Percentiles rank a stretch among this genome's conserved stretches.
phyloP scores from a whole-genome alignment of 2,888 invertebrate species.

The Cybosia mesomella region DNA sequence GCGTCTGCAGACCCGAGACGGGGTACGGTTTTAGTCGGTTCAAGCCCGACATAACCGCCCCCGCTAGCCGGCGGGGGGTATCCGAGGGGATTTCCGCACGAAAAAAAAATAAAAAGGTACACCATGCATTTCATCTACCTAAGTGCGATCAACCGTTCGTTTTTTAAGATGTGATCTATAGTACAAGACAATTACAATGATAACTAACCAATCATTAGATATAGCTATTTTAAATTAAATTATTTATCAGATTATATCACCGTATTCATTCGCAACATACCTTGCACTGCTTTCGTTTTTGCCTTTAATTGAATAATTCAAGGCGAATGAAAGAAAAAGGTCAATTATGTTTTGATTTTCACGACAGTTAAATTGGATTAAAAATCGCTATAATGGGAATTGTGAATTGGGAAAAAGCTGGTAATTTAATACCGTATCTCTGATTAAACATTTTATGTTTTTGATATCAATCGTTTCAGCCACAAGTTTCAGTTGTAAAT shows the following conservation, averaged over 20 bases:
- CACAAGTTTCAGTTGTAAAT: background rate
- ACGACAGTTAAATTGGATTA: background rate
- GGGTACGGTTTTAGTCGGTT: too few species aligned
- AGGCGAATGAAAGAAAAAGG: background rate
- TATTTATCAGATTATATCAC: background rate
- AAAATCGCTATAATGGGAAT: background rate
- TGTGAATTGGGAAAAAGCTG: background rate
- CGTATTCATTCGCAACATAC: background rate
- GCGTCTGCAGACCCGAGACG: too few species aligned
- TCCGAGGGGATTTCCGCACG: too few species aligned
- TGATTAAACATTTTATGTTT: background rate
- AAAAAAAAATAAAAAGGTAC: too few species aligned
- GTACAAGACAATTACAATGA: background rate
- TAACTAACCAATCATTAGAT: background rate
- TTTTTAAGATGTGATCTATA: conserved; percentile 1
- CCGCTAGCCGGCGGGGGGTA: too few species aligned
- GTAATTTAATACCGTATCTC: background rate
- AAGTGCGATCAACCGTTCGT: background rate
- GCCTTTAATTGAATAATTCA: background rate
- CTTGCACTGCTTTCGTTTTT: background rate
- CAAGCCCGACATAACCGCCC: too few species aligned
- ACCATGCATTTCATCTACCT: background rate
- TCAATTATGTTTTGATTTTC: background rate
- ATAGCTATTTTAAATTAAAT: background rate
- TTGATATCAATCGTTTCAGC: background rate